Evolutionary conservation across 2,888 invertebrate genomes (phyloP), one percentile per base, ranked within the genome.

Genomic region (Philonicus albiceps): DNA sequence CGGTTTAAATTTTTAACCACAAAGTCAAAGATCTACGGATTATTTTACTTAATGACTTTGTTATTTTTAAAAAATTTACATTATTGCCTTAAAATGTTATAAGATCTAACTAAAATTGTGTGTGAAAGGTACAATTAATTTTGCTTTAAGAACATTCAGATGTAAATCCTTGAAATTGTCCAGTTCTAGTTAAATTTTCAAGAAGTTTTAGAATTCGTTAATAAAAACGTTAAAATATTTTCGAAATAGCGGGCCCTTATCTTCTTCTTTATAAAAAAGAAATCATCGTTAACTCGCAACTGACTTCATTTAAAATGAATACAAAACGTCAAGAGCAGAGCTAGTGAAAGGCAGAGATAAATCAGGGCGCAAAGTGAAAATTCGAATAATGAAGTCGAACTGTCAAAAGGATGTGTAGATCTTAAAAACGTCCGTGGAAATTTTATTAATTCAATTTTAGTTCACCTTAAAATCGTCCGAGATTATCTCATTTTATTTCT

Each of bases 381-480:
- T 37, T 34, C 11, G n/a, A 74, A 85, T 85, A 83, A 85, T 85
- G 85, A 73, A 85, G 27, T 73, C 74, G 74, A 85, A 85, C 85
- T 85, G 85, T 85, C 85, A 85, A 74, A 85, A 73, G 53, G 31
- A 73, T 72, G 72, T 85, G 85, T 85, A 73, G 74, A 73, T 19
- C 85, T 85, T 85, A 30, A 64, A 64, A 64, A 85, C 73, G 74
- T 40, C 37, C 16, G 19, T 27, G 43, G 43, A 73, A 74, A 43
- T 85, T 85, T 73, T 27, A 30, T 85, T 73, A 73, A 85, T 85
- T 85, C 37, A 73, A 43, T 85, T 85, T 85, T 85, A 74, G 72
- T 85, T 73, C 43, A 72, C 19, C 43, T 85, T 73, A 72, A 73
- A 73, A 73, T 43, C 72, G n/a, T 13, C 13, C 16, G 27, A 73